A percentile compares a stretch with the other conserved stretches of the same genome.
phyloP scores from a whole-genome alignment of 2,888 invertebrate species.

The Pandemis heparana region DNA sequence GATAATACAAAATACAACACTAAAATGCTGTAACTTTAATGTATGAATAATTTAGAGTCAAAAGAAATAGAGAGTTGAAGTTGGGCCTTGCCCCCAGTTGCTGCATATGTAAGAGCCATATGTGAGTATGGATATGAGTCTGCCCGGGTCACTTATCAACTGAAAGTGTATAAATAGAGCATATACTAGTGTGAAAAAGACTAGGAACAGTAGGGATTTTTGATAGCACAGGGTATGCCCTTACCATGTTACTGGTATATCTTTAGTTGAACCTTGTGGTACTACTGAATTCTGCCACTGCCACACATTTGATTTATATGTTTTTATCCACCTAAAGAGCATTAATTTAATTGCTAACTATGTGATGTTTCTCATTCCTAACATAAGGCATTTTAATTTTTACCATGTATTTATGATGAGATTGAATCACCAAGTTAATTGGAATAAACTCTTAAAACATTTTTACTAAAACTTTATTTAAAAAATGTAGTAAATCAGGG shows the following conservation, averaged over 20 bases:
- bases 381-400: constrained; percentile 25
- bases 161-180: not conserved
- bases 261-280: not conserved
- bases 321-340: not conserved
- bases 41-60: not conserved
- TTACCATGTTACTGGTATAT: not conserved
- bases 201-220: too few species aligned
- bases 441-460: not conserved
- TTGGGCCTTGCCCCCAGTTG: not conserved
- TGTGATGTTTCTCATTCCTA: constrained; percentile 41
- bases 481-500: constrained; percentile 11
- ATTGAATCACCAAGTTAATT: constrained; percentile 6
- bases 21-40: not conserved
- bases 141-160: not conserved
- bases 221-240: not conserved
- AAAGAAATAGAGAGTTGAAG: not conserved
- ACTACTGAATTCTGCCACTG: constrained; percentile 14
- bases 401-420: constrained; percentile 5
- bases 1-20: not conserved
- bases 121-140: not conserved
- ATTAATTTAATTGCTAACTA: constrained; percentile 18
- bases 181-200: too few species aligned
- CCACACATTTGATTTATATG: constrained; percentile 13
- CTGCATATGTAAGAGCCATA: not conserved
- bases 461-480: constrained; percentile 3